These are phyloP conservation scores for Sarcophaga bullata DNA, from an alignment of 1,140 invertebrate genomes.

Conservation along the genomic window DNA sequence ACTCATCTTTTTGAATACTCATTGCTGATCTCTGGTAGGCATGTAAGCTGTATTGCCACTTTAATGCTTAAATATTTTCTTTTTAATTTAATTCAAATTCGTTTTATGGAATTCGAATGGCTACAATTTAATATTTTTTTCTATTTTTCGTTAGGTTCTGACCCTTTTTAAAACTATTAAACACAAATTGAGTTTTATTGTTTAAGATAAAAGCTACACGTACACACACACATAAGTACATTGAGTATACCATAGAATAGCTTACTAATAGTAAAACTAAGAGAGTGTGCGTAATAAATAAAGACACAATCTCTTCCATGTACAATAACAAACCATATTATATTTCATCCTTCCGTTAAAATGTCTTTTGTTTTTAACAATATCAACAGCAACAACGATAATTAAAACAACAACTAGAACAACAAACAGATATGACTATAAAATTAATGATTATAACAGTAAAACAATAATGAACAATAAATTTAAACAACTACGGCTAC, in stretches of 20 bases:
- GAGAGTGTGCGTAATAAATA: not conserved
- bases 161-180: not conserved
- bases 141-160: not conserved
- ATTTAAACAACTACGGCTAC: too few relatives aligned
- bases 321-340: conserved; percentile 13
- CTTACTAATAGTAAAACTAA: not conserved
- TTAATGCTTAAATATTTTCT: not conserved
- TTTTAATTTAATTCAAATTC: not conserved
- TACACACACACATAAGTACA: not conserved
- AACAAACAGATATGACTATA: too few relatives aligned
- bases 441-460: not conserved
- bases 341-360: conserved; percentile 20
- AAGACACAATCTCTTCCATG: not conserved
- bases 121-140: not conserved
- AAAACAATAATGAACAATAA: not conserved
- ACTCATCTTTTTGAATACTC: too few relatives aligned
- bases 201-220: not conserved
- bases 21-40: too few relatives aligned
- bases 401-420: not conserved
- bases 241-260: not conserved
- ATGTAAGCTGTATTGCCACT: too few relatives aligned
- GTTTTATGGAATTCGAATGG: not conserved
- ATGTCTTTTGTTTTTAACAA: not conserved
- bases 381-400: not conserved
- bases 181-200: not conserved